phyloP scores from a whole-genome alignment of 2,113 vertebrate species.

The Pangasianodon gigas region DNA sequence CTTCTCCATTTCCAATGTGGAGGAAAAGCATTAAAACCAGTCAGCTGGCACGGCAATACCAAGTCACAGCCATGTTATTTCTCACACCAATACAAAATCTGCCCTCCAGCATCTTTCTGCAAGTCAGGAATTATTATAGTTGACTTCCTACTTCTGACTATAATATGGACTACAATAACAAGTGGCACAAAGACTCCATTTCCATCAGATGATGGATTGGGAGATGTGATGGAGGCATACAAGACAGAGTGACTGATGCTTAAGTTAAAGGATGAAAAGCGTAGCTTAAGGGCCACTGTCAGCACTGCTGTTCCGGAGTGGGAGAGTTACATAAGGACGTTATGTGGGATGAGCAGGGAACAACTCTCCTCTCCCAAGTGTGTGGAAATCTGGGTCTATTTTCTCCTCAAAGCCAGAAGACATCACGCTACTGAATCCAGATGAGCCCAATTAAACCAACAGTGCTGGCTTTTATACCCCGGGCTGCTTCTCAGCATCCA shows the following conservation, averaged over 20 bases:
- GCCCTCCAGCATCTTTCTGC: background rate
- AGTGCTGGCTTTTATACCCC: slow-evolving; percentile 2
- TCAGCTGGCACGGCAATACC: slow-evolving; percentile 8
- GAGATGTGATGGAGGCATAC: background rate
- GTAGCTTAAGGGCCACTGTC: slow-evolving; percentile 10
- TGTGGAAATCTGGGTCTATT: slow-evolving; percentile 4
- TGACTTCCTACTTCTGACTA: background rate
- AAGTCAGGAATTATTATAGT: background rate
- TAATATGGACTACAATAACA: background rate
- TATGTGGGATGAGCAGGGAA: slow-evolving; percentile 46
- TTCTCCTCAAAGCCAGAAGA: slow-evolving; percentile 27
- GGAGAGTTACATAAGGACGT: slow-evolving; percentile 62
- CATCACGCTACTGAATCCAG: slow-evolving; percentile 28
- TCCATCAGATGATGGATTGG: background rate
- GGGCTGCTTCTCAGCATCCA: background rate
- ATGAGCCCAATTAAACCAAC: slow-evolving; percentile 42
- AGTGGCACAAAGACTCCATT: background rate
- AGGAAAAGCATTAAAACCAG: slow-evolving; percentile 12
- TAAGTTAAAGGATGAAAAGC: slow-evolving; percentile 12
- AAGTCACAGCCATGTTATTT: background rate
- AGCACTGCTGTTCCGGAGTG: slow-evolving; percentile 46
- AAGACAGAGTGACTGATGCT: background rate
- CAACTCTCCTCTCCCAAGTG: slow-evolving; percentile 21
- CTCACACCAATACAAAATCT: background rate
- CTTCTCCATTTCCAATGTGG: slow-evolving; percentile 23